Evolutionary conservation across 2,888 invertebrate species (phyloP), one percentile per base, ranked within the genome.

Genomic region (Anaspis maculata): DNA sequence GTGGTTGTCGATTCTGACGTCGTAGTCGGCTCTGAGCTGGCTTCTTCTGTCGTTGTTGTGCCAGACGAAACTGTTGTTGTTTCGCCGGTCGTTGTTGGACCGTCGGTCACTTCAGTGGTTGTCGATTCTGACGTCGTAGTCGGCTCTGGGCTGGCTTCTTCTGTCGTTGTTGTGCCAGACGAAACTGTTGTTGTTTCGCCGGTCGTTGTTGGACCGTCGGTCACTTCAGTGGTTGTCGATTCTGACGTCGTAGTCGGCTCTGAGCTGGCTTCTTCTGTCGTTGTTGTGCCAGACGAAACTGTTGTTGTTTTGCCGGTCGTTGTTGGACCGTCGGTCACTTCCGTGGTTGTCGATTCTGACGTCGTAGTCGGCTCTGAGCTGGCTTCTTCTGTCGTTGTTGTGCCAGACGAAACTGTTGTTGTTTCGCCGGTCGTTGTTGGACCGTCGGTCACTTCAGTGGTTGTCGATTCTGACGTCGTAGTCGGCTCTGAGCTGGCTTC

Each of bases 1-100:
- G 40, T 15, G 9, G 42, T 41, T 2, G 45, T 36, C 21, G 36
- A 39, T 5, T 29, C 32, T 25, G 34, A 39, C 1, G 45, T 34
- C 13, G 39, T 15, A 2, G 37, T 37, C 22, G 22, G 12, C n/a
- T n/a, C n/a, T 23, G 11, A 33, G 30, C 12, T 43, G 35, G 7
- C 24, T 36, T 37, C 22, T 39, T 6, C 13, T 11, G 15, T 32
- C 4, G 13, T 27, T 13, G 25, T 39, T 27, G 25, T 5, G 11
- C n/a, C 30, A 21, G 15, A n/a, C 10, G 36, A 3, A 23, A 25
- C 11, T 1, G 21, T 15, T n/a, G 30, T 16, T 13, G 24, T 25
- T 24, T 7, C 25, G 5, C 5, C 11, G 9, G 7, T 10, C 10
- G 25, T 24, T 5, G 9, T 24, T 11, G 7, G 5, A 10, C 9